A percentile compares a stretch with the other conserved stretches of the same genome.
Conservation (phyloP, 2,113 vertebrate genomes). For the Aspidoscelis tigris region DNA sequence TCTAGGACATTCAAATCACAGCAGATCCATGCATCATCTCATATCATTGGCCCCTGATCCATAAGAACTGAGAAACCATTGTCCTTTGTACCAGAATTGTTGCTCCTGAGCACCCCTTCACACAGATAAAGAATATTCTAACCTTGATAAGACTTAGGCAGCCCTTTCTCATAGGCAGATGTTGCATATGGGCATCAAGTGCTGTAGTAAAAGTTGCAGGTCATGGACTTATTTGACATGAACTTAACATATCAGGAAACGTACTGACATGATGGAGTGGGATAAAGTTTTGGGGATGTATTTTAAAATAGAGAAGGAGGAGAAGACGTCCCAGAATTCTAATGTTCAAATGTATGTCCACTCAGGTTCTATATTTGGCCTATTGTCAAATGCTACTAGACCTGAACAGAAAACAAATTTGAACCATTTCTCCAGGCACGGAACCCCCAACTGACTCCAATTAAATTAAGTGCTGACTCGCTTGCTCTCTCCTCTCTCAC, state of each 20-base stretch:
- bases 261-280: neutral
- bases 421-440: neutral
- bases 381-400: neutral
- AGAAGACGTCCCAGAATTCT: neutral
- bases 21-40: neutral
- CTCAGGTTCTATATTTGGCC: neutral
- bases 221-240: neutral
- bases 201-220: neutral
- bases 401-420: neutral
- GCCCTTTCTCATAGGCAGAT: neutral
- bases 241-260: neutral
- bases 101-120: neutral
- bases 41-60: neutral
- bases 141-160: neutral
- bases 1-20: neutral
- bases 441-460: conserved; percentile 15
- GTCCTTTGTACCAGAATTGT: neutral
- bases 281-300: neutral
- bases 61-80: neutral
- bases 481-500: no score
- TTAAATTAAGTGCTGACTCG: conserved; percentile 18
- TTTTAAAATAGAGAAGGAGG: no score
- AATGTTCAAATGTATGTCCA: neutral
- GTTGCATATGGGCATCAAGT: no score
- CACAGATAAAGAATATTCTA: neutral